Percentiles rank a stretch among this genome's conserved stretches.
phyloP scores from a whole-genome alignment of 2,888 invertebrate species.

The Callinectes sapidus region DNA sequence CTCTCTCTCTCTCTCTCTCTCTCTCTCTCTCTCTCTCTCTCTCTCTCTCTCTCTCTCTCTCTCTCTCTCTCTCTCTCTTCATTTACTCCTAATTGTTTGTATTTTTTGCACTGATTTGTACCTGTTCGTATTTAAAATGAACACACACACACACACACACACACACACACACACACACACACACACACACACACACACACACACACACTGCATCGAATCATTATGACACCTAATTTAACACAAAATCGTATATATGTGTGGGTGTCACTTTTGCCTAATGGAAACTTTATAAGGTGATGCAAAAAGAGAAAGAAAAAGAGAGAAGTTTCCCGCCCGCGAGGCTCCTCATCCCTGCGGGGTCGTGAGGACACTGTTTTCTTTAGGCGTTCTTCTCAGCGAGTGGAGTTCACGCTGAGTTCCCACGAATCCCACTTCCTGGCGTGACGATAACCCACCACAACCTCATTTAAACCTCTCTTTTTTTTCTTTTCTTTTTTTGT shows the following conservation, averaged over 20 bases:
- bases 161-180: neutral
- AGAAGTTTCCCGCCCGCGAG: neutral
- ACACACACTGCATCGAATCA: neutral
- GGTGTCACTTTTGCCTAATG: no score
- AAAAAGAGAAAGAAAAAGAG: neutral
- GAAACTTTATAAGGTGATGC: neutral
- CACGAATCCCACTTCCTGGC: neutral
- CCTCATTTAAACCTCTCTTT: neutral
- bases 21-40: neutral
- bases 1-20: neutral
- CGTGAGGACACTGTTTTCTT: neutral
- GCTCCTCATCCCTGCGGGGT: neutral
- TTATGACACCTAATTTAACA: neutral
- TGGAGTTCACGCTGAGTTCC: slow-evolving; percentile 1
- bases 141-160: neutral
- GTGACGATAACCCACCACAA: neutral
- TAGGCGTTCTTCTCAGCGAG: neutral
- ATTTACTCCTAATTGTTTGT: neutral
- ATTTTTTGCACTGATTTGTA: no score
- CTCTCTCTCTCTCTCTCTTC: neutral
- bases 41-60: neutral
- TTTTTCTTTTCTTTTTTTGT: no score
- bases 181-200: neutral
- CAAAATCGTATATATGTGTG: no score
- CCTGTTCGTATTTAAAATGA: no score